phyloP scores from a whole-genome alignment of 2,113 vertebrate genomes.

The Grantiella picta region DNA sequence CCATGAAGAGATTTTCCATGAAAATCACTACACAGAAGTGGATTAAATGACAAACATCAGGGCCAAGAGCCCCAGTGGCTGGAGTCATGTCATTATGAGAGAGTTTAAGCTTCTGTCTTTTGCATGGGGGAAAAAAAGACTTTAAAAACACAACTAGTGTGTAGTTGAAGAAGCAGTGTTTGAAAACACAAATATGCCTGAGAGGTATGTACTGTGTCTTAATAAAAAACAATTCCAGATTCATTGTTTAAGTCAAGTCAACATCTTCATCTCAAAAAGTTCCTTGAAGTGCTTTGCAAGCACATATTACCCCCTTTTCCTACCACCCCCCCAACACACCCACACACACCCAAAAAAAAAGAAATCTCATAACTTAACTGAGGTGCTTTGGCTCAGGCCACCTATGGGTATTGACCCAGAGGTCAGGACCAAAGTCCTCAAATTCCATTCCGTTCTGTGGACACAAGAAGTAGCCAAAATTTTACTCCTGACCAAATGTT shows the following conservation, averaged over 20 bases:
- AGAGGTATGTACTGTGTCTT: background rate
- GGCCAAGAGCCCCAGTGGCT: background rate
- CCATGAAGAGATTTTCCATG: background rate
- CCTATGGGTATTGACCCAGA: background rate
- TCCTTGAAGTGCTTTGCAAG: background rate
- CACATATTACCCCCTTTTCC: too few species aligned
- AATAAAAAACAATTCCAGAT: background rate
- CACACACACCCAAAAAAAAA: background rate
- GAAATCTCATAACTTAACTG: background rate
- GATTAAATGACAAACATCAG: background rate
- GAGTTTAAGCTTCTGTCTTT: background rate
- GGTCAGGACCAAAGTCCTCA: background rate
- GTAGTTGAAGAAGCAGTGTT: background rate
- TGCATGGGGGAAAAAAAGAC: background rate
- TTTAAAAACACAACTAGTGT: background rate
- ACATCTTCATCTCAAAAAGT: background rate
- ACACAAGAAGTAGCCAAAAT: background rate
- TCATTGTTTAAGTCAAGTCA: background rate
- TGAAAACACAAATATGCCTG: background rate
- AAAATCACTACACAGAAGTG: background rate
- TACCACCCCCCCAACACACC: background rate
- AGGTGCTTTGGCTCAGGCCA: background rate
- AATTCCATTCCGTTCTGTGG: background rate
- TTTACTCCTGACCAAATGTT: background rate
- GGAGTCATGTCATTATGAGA: background rate